Base-by-base conservation (phyloP, 2,113 vertebrate genomes). In the Procapra przewalskii region DNA sequence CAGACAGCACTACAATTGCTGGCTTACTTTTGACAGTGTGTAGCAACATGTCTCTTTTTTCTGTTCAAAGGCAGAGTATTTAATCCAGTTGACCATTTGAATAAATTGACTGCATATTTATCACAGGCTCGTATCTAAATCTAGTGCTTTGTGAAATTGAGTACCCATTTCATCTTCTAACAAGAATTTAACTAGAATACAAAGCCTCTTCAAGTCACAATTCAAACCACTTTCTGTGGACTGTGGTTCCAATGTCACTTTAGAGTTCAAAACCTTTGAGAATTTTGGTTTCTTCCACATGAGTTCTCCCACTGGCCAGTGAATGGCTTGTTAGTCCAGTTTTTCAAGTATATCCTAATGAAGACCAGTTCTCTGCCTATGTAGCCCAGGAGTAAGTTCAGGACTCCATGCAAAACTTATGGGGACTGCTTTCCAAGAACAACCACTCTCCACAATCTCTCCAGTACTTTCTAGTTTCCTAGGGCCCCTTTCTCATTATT, bases 371-470 rank as follows among this genome's bases (percentile, higher is more conserved):
- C 3, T 36, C 86, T 2, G 36, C 13, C 13, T 4, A 1, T 19
- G 7, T 6, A 64, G 21, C 33, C 40, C 40, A 64, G 9, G 50
- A 89, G 33, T 31, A 15, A 67, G 11, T 12, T 10, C 25, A 82
- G 14, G 5, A 40, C 11, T 59, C 17, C 43, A 36, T 36, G n/a
- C 17, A 36, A 23, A 81, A 43, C 27, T n/a, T 52, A 79, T 13
- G 9, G 33, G 1, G 3, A 67, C 29, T 33, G 1, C 29, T 83
- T 64, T 54, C 9, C 1, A 1, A 2, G 4, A 55, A 27, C 6
- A 43, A 71, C 15, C 12, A 16, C 7, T 50, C 25, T 31, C 16
- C 14, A 52, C 8, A 48, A 29, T 27, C 8, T 60, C 25, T 67
- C 43, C 2, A 25, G 33, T 7, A 21, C 15, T 54, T 79, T n/a